Base-by-base conservation (phyloP, 2,113 vertebrate genomes). In the Anhinga rufa region DNA sequence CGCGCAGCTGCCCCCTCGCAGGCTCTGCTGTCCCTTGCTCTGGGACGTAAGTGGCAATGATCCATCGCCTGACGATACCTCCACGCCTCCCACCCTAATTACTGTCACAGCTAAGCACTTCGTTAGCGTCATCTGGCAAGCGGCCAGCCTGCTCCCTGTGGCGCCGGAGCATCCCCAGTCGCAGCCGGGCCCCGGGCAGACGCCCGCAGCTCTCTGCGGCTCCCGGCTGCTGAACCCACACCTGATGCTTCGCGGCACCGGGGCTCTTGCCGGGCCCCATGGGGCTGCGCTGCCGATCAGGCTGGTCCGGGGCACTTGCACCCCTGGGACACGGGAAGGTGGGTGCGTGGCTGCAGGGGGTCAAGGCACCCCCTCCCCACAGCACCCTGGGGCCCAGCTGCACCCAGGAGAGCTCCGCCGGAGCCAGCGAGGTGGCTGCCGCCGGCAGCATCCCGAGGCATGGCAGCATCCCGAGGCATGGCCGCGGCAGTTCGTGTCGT, bases 21-120 rank as follows among this genome's bases (percentile, higher is more conserved):
- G 40, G 61, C 82, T 60, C 48, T 14, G n/a, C 34, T 10, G 11
- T 21, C 24, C 48, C 51, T 52, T 6, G 65, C 66, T 86, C 44
- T 12, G 28, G 70, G 75, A 75, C n/a, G 25, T 9, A 3, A 91
- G 58, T 5, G 24, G 82, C 68, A 69, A 40, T 5, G 75, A 77
- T 90, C 82, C 82, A 57, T 58, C 1, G 5, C 52, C 91, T 86
- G 72, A 52, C 9, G n/a, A 12, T 26, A 57, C 94, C 80, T 92
- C 94, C 1, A 71, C 2, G 82, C 64, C 90, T 93, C 92, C 94
- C 85, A 52, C 44, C 79, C 66, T 62, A 72, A 95, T 96, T 95
- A 97, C 9, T 21, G 64, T 38, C 82, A 28, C 68, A 16, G 71
- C 86, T n/a, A 52, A 93, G 82, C 51, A 6, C 95, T 82, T 97